Evolutionary conservation across 2,113 vertebrate genomes (phyloP), one percentile per base, ranked within the genome.

Genomic region (Podilymbus podiceps): DNA sequence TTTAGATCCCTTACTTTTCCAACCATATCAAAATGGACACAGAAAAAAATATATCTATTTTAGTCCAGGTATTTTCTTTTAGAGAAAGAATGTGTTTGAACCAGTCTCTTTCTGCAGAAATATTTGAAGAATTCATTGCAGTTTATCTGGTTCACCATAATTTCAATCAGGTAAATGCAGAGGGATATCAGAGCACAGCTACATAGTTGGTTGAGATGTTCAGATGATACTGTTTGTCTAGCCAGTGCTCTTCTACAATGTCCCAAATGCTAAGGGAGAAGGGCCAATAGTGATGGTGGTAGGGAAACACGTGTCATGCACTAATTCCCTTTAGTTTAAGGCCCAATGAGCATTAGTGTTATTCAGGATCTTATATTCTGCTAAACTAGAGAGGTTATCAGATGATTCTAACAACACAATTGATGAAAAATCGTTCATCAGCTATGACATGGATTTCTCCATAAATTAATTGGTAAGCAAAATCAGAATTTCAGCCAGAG

Each of bases 391-490:
- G 77, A 67, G 24, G 42, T 59, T 71, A 53, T 91, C 47, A 11
- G 40, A 58, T 63, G 49, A 59, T 79, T 58, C 3, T 46, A 78
- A 30, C 47, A 84, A n/a, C 44, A 74, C 7, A 42, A 49, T 15
- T 47, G 75, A 83, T 69, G 85, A 93, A 71, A 35, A 46, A 12
- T 22, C 52, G 31, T 80, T 88, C 71, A 79, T 80, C 53, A 74
- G 88, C 86, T 96, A 91, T 1, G 0, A 75, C 38, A 35, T 85
- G 85, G 62, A 79, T 87, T 95, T 85, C 73, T 62, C 88, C 75
- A 88, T 89, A 96, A 92, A 92, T 94, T 91, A 95, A 95, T 22
- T 59, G 40, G 44, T 91, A 86, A 71, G 89, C 69, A 95, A 93
- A 95, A 84, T 40, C 38, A 88, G 83, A 96, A 64, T 66, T 92